These are phyloP conservation scores for Drosophila ercepeae DNA, from an alignment of 1,140 invertebrate genomes.

Conservation along the genomic window DNA sequence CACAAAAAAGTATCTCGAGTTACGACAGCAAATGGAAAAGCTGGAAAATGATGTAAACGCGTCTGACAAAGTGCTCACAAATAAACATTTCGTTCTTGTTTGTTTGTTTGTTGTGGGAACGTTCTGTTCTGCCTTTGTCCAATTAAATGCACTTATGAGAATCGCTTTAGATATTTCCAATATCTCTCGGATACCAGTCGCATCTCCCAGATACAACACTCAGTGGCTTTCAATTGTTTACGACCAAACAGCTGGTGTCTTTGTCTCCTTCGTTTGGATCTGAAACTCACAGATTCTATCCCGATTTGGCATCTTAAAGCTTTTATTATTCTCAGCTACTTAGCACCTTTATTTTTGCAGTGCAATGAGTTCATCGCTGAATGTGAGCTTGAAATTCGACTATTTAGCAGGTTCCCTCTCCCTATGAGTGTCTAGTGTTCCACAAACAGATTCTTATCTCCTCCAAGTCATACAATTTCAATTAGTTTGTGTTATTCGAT, in stretches of 20 bases:
- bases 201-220: conserved; percentile 36
- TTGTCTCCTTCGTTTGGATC: conserved; percentile 9
- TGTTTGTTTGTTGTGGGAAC: too few relatives aligned
- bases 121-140: conserved; percentile 5
- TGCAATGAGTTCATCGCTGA: conserved; percentile 74
- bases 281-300: conserved; percentile 3
- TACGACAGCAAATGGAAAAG: conserved; percentile 54
- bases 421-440: conserved; percentile 8
- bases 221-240: conserved; percentile 42
- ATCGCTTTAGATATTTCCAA: conserved; percentile 45
- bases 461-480: conserved; percentile 61
- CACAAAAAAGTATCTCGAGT: conserved; percentile 49
- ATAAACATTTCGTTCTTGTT: conserved; percentile 25
- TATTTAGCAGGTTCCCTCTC: conserved; percentile 41
- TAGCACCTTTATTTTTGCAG: conserved; percentile 50
- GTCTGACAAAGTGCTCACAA: conserved; percentile 49
- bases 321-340: conserved; percentile 27
- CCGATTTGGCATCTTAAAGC: not conserved
- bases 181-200: conserved; percentile 11
- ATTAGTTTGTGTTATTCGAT: conserved; percentile 54
- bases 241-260: conserved; percentile 44
- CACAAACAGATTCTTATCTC: conserved; percentile 64
- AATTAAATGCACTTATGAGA: conserved; percentile 48
- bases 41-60: conserved; percentile 46
- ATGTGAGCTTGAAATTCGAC: conserved; percentile 27